Conservation (phyloP, 2,797 vertebrate species). For the Pogonophryne albipinna region DNA sequence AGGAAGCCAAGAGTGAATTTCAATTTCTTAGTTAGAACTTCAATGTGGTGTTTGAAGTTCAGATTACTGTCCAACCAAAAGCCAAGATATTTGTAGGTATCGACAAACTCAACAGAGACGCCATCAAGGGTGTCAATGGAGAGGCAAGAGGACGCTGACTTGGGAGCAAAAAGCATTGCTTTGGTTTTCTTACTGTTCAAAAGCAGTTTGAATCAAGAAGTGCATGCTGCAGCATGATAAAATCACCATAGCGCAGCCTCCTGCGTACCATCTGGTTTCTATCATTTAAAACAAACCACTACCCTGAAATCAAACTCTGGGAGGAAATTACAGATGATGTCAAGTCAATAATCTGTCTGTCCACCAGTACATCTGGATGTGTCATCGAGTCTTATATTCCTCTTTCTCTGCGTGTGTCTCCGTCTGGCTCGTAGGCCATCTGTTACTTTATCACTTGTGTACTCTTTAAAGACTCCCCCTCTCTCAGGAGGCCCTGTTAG, state of each 20-base stretch:
- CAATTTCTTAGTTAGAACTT: too few species aligned
- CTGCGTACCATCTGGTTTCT: constrained; percentile 76
- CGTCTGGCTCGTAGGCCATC: constrained; percentile 54
- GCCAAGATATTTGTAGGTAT: too few species aligned
- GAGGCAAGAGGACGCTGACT: too few species aligned
- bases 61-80: too few species aligned
- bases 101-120: too few species aligned
- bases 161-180: too few species aligned
- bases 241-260: constrained; percentile 45
- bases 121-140: too few species aligned
- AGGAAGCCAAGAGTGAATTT: too few species aligned
- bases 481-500: constrained; percentile 51
- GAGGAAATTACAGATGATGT: constrained; percentile 76
- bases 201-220: too few species aligned
- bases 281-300: constrained; percentile 65
- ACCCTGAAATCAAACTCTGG: constrained; percentile 67
- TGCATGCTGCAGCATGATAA: too few species aligned
- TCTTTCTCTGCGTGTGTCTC: constrained; percentile 31
- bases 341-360: constrained; percentile 59
- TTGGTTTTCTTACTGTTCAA: too few species aligned
- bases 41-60: too few species aligned
- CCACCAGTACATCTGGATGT: constrained; percentile 60
- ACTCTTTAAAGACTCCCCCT: constrained; percentile 25
- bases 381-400: constrained; percentile 40
- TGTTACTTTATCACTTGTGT: constrained; percentile 57